phyloP scores from a whole-genome alignment of 2,888 invertebrate genomes.

The Leptopterna dolabrata region DNA sequence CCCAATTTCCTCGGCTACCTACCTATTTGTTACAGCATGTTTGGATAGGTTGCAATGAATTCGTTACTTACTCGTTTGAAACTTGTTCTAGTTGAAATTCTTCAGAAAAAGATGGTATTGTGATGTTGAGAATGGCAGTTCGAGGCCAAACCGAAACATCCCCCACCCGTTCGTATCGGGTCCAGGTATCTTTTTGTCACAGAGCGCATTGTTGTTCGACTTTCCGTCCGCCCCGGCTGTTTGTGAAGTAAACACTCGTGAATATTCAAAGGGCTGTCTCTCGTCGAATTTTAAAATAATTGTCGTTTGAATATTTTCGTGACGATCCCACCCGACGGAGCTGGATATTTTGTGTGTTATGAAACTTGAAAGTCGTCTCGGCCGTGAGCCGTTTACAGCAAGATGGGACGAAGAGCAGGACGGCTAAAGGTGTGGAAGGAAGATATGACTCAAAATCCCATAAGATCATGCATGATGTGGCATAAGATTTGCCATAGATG shows the following conservation, averaged over 20 bases:
- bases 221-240: conserved; percentile 13
- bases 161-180: neutral
- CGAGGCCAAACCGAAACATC: neutral
- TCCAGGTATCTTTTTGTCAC: conserved; percentile 10
- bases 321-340: neutral
- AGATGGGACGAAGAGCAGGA: neutral
- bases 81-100: no score
- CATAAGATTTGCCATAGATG: no score
- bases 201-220: conserved; percentile 23
- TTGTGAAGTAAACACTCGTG: conserved; percentile 31
- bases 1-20: no score
- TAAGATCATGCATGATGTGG: no score
- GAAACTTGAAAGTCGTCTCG: neutral
- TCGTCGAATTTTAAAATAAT: conserved; percentile 34
- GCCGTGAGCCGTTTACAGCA: neutral
- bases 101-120: neutral
- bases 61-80: no score
- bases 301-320: conserved; percentile 28
- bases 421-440: neutral
- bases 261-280: conserved; percentile 43
- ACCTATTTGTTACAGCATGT: no score
- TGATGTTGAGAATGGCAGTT: neutral
- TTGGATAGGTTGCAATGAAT: no score
- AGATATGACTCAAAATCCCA: no score
- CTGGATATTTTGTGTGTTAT: neutral